Base-by-base conservation (phyloP, 2,113 vertebrate species). In the Narcine bancroftii region DNA sequence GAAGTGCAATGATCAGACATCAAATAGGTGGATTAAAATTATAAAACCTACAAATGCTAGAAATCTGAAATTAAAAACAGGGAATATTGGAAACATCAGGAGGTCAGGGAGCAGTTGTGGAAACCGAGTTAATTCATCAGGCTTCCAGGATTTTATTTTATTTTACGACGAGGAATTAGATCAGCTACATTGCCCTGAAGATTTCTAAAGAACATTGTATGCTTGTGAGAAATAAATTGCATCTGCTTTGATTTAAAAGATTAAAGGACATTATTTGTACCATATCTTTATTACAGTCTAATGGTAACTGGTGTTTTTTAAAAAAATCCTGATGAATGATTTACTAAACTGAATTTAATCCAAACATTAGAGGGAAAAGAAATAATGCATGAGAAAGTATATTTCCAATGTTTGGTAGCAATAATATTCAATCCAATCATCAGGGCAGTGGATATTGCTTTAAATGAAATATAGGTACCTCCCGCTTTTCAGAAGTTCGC, bases 291-390 rank as follows among this genome's bases (percentile, higher is more conserved):
- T 83, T 56, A 85, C 11, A 85, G 17, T n/a, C 26, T 6, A 56
- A 85, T 56, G 50, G 0, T 56, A 53, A 29, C 81, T 85, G 29
- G 29, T 56, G 45, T 85, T 85, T 85, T 81, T 63, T 69, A 1
- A 24, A 26, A n/a, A 29, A 15, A 33, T 50, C 9, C 6, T 72
- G n/a, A n/a, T 72, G 71, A 85, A 33, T 56, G 81, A 11, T 85
- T 85, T 85, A 85, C n/a, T 56, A 56, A 83, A 83, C 53, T 83
- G 50, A 85, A 85, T 50, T 3, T 33, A 33, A 56, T 85, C 53
- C 50, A 85, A 85, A 11, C n/a, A 19, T 83, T 15, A 83, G 0
- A n/a, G 29, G 50, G 50, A 33, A 85, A 26, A 56, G 79, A 56
- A 56, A 56, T 50, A 53, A n/a, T 56, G 26, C 29, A n/a, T 83